phyloP scores from a whole-genome alignment of 1,140 invertebrate genomes.

The Diuraphis noxia region DNA sequence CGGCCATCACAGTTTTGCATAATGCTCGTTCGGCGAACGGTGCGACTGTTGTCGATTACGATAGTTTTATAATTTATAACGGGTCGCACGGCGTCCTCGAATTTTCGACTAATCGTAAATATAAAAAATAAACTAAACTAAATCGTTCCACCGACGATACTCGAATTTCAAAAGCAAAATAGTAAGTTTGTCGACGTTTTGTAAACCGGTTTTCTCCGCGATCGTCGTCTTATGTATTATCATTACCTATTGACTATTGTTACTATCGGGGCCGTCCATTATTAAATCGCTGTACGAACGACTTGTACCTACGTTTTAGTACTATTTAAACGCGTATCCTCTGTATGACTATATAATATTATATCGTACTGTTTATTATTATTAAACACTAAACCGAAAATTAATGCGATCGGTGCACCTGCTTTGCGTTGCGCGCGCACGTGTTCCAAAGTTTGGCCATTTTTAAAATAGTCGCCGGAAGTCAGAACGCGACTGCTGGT shows the following conservation, averaged over 20 bases:
- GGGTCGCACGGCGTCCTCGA: background rate
- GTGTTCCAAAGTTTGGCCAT: background rate
- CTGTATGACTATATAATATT: background rate
- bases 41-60: too few relatives aligned
- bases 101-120: background rate
- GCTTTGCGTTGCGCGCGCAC: background rate
- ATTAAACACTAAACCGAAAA: background rate
- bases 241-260: too few relatives aligned
- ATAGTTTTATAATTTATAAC: background rate
- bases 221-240: background rate
- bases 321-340: background rate
- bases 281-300: background rate
- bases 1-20: background rate
- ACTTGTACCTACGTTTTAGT: too few relatives aligned
- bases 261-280: background rate
- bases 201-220: background rate
- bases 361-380: too few relatives aligned
- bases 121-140: too few relatives aligned
- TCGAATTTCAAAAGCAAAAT: background rate
- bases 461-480: background rate
- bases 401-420: background rate
- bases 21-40: background rate
- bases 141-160: background rate
- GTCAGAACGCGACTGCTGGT: background rate
- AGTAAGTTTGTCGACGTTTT: background rate